Evolutionary conservation across 2,113 vertebrate genomes (phyloP).

Genomic region (Eudyptes chrysolophus): DNA sequence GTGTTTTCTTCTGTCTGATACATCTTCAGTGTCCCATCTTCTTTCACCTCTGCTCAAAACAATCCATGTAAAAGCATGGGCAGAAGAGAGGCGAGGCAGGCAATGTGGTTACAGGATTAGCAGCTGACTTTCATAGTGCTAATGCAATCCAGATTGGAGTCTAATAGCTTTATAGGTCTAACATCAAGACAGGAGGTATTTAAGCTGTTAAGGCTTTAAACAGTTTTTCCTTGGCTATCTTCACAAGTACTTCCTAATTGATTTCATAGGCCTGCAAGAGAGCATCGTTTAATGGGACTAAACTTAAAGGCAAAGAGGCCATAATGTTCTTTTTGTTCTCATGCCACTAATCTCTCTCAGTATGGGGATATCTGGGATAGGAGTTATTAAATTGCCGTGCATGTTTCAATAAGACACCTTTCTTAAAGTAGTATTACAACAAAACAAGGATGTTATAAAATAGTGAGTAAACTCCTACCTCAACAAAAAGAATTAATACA

Average conservation of each 20-base stretch:
- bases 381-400: not conserved
- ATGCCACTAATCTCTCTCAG: not conserved
- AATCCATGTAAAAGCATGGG: not conserved
- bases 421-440: not conserved
- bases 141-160: slow-evolving; percentile 27
- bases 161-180: slow-evolving; percentile 30
- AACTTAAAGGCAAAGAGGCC: not conserved
- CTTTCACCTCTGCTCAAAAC: not conserved
- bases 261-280: slow-evolving; percentile 10
- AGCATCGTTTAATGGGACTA: not conserved
- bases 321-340: not conserved
- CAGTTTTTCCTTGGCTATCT: slow-evolving; percentile 22
- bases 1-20: not conserved
- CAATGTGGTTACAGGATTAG: not conserved
- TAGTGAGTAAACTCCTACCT: not conserved
- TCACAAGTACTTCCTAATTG: slow-evolving; percentile 33
- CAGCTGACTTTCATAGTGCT: not conserved
- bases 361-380: not conserved
- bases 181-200: slow-evolving; percentile 23
- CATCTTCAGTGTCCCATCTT: not conserved
- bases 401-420: not conserved
- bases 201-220: slow-evolving; percentile 40
- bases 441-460: not conserved
- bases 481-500: not conserved
- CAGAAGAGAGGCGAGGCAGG: not conserved